These are phyloP conservation scores for Gymnothorax javanicus DNA, from an alignment of 2,797 vertebrate species.

Conservation along the genomic window DNA sequence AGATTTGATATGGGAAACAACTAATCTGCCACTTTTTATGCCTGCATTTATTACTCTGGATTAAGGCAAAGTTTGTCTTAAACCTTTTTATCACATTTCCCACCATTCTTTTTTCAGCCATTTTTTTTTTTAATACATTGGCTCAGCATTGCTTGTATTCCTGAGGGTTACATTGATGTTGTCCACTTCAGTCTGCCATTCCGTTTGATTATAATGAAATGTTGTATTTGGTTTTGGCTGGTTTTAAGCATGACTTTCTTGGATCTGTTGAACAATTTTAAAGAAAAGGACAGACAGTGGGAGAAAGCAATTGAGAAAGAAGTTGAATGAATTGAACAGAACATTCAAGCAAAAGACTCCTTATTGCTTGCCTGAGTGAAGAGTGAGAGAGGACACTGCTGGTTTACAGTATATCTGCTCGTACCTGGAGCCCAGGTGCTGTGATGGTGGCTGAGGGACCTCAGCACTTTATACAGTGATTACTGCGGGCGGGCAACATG, in stretches of 20 bases:
- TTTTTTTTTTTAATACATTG: background rate
- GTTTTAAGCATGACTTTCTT: background rate
- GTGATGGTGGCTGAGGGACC: conserved; percentile 11
- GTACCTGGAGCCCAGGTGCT: background rate
- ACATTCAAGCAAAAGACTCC: background rate
- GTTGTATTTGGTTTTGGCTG: background rate
- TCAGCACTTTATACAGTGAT: conserved; percentile 19
- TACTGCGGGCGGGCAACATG: background rate
- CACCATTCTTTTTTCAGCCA: no score
- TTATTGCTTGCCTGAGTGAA: background rate
- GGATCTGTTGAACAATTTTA: conserved; percentile 14
- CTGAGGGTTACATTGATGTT: background rate
- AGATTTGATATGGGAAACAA: no score
- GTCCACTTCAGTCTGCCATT: background rate
- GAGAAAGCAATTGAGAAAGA: conserved; percentile 19
- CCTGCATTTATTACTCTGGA: no score
- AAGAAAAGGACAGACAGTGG: conserved; percentile 28
- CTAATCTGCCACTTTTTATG: no score
- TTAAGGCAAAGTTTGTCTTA: background rate
- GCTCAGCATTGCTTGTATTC: background rate
- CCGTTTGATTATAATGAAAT: background rate
- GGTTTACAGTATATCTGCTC: background rate
- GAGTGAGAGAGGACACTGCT: background rate
- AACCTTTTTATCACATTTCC: background rate
- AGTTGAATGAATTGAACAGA: conserved; percentile 9